Percentiles rank a stretch among this genome's conserved stretches.
Evolutionary conservation across 2,888 invertebrate genomes (phyloP).

Genomic region (Mechanitis mazaeus): DNA sequence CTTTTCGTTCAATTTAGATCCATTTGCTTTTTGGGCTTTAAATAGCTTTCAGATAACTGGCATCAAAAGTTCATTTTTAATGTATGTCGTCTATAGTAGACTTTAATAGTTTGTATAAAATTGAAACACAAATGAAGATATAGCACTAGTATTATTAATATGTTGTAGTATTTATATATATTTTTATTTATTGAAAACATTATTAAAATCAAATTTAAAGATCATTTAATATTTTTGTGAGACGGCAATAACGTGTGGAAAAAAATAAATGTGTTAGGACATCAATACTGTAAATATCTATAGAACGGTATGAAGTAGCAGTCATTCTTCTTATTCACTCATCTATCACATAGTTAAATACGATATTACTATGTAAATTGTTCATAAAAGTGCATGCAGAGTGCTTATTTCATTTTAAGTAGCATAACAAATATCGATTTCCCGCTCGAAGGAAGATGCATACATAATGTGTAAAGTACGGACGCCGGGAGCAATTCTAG

Average conservation of each 20-base stretch:
- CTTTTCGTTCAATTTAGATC: background rate
- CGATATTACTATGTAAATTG: constrained; percentile 24
- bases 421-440: constrained; percentile 54
- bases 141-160: background rate
- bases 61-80: background rate
- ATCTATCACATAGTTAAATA: background rate
- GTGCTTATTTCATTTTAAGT: constrained; percentile 32
- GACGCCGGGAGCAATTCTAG: constrained; percentile 8
- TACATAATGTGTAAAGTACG: constrained; percentile 36
- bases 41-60: background rate
- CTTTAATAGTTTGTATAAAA: background rate
- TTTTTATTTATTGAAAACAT: background rate
- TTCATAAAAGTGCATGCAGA: constrained; percentile 26
- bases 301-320: background rate
- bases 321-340: background rate
- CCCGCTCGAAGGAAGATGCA: constrained; percentile 47
- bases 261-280: background rate
- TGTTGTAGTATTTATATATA: background rate
- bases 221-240: background rate
- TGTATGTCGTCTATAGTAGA: background rate
- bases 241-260: background rate
- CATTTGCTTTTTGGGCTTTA: background rate
- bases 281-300: no score
- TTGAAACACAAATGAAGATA: background rate
- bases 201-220: no score